Conservation (phyloP, 1,140 invertebrate species). For the Ephestia elutella region DNA sequence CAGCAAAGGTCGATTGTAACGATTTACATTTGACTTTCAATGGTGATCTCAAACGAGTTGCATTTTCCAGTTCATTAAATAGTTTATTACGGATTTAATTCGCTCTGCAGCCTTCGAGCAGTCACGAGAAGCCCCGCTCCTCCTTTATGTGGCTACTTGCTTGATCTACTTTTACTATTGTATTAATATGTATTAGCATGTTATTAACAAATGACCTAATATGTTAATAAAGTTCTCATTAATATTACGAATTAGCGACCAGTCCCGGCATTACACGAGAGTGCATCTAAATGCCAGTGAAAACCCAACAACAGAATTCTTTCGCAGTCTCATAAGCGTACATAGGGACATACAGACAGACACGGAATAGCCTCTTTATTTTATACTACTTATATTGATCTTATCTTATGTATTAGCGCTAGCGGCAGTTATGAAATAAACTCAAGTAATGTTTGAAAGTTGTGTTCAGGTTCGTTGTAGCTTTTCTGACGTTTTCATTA, state of each 20-base stretch:
- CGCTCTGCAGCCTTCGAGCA: constrained; percentile 12
- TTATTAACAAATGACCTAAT: background rate
- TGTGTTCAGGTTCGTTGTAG: background rate
- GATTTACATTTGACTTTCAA: constrained; percentile 17
- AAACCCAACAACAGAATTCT: too few relatives aligned
- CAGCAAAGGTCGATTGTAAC: constrained; percentile 5
- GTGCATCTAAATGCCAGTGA: too few relatives aligned
- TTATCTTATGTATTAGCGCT: too few relatives aligned
- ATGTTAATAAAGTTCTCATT: too few relatives aligned
- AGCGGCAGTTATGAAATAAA: too few relatives aligned
- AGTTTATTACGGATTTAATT: constrained; percentile 11
- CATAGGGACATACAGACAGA: too few relatives aligned
- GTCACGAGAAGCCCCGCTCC: constrained; percentile 13
- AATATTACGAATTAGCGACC: too few relatives aligned
- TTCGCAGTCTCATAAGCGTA: too few relatives aligned
- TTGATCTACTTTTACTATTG: background rate
- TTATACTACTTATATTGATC: too few relatives aligned
- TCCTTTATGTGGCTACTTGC: background rate
- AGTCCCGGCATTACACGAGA: too few relatives aligned
- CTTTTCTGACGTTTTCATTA: background rate
- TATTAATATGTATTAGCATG: background rate
- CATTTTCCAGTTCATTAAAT: constrained; percentile 18
- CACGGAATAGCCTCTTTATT: too few relatives aligned
- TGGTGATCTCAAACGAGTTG: constrained; percentile 6
- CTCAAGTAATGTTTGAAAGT: background rate